Base-by-base conservation (phyloP, 2,888 invertebrate genomes). In the Sphaerophoria taeniata region DNA sequence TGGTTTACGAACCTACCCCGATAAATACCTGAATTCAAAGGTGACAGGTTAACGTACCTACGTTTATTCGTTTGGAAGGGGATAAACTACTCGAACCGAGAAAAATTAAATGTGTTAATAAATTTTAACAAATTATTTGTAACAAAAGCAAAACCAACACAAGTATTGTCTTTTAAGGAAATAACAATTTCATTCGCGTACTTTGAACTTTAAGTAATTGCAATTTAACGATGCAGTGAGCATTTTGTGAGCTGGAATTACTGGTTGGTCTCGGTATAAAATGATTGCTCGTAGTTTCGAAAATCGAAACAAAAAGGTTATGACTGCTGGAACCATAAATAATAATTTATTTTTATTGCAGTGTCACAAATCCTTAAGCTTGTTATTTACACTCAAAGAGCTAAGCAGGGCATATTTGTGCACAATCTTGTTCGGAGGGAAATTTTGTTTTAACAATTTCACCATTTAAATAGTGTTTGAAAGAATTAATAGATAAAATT, bases 71-170 rank as follows among this genome's bases (percentile, higher is more conserved):
- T 58, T 53, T 51, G 12, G 24, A 12, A 53, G n/a, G 2, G 24
- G 2, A 24, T 24, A 24, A 24, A 24, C 24, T 24, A 63, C 34
- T 16, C 36, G 7, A 6, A 53, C 49, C 43, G 36, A 24, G 45
- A 47, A 47, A 49, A 63, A 63, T 45, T 63, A 7, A 65, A 49
- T 16, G 65, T 65, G 49, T 49, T 65, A 65, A 65, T 65, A 65
- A 65, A 65, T 65, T 65, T 36, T 5, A 34, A 49, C 12, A 65
- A 65, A 65, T 63, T 63, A 49, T 24, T 24, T 24, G 2, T 65
- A 16, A 63, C 45, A 31, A 49, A 49, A 12, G 33, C 14, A 63
- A 14, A 47, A 47, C 31, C 9, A 5, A 31, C 0, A 45, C 43
- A 33, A 12, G 33, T 6, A 49, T 9, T 24, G 12, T 6, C 49